Evolutionary conservation across 2,797 vertebrate genomes (phyloP).

Genomic region (Pantherophis vulpinus): DNA sequence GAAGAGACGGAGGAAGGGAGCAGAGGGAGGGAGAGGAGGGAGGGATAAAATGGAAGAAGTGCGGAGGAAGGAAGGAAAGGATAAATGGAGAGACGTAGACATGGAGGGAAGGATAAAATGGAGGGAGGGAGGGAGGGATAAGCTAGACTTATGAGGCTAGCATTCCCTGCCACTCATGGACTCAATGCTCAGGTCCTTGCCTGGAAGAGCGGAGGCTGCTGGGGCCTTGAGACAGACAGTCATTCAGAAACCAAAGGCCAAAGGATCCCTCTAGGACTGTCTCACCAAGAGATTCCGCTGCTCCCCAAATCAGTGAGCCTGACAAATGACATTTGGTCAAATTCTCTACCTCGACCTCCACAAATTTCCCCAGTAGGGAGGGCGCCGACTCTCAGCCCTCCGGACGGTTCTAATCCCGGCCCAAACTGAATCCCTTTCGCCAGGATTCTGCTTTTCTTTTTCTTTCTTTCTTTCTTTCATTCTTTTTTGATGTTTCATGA

Average conservation of each 20-base stretch:
- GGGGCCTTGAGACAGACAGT: not conserved
- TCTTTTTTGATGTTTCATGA: not conserved
- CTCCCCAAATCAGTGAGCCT: no score
- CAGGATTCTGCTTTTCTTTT: not conserved
- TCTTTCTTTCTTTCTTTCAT: no score
- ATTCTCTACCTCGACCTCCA: not conserved
- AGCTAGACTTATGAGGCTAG: not conserved
- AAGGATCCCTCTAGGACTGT: not conserved
- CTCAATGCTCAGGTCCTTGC: not conserved
- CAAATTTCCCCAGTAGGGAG: not conserved
- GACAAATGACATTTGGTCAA: not conserved
- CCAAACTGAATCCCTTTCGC: not conserved
- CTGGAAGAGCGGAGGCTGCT: not conserved
- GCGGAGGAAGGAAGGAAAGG: no score
- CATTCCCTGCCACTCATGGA: not conserved
- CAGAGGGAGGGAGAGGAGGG: no score
- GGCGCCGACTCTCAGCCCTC: not conserved
- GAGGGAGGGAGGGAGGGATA: not conserved
- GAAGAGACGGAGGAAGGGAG: no score
- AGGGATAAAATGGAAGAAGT: no score
- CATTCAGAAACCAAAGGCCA: not conserved
- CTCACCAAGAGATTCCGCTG: not conserved
- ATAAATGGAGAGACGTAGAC: no score
- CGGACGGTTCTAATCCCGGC: not conserved
- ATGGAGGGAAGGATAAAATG: not conserved